phyloP scores from a whole-genome alignment of 2,113 vertebrate genomes.

The Piprites chloris region DNA sequence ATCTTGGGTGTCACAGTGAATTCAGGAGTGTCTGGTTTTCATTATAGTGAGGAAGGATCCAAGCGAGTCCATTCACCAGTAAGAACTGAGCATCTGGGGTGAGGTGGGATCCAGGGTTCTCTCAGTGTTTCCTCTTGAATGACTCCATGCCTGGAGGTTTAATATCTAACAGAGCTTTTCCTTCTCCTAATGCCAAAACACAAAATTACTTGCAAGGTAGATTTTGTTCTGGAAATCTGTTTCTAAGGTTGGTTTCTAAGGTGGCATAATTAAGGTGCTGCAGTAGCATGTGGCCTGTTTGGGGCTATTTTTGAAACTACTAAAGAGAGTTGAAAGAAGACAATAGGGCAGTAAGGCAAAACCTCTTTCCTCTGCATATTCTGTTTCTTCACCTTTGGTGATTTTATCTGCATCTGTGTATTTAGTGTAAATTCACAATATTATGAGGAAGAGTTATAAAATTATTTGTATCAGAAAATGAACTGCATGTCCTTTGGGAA shows the following conservation, averaged over 20 bases:
- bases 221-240: background rate
- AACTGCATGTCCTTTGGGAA: background rate
- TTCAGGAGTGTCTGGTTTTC: conserved; percentile 33
- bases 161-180: background rate
- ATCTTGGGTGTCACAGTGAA: conserved; percentile 24
- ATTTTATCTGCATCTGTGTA: background rate
- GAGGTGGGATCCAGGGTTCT: background rate
- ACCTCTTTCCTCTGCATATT: background rate
- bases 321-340: background rate
- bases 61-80: background rate
- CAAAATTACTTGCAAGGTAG: background rate
- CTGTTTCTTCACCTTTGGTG: background rate
- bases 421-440: background rate
- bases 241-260: background rate
- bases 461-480: background rate
- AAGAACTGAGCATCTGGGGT: background rate
- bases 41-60: conserved; percentile 13
- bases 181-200: background rate
- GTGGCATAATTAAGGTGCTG: background rate
- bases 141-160: background rate
- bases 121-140: background rate
- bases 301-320: background rate
- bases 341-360: background rate
- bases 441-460: background rate
- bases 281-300: background rate